Conservation (phyloP, 2,888 invertebrate species). For the Mesoligia furuncula region DNA sequence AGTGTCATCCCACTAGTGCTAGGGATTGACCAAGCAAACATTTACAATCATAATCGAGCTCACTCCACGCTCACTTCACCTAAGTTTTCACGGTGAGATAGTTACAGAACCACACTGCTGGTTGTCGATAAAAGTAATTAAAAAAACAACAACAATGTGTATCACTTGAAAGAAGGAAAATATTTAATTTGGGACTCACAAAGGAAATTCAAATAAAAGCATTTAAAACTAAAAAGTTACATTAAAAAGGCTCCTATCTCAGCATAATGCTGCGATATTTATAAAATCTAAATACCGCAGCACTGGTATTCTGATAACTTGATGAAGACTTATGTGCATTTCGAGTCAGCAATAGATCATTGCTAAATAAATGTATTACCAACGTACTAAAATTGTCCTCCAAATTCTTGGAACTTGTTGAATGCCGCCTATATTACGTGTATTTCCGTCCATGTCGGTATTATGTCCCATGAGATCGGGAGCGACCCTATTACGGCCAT, state of each 20-base stretch:
- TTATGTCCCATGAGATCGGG: constrained; percentile 12
- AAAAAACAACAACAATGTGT: not conserved
- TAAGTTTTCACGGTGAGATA: no score
- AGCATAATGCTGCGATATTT: not conserved
- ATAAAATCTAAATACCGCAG: not conserved
- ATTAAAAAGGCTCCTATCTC: not conserved
- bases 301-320: not conserved
- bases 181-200: not conserved
- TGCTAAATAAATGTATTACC: not conserved
- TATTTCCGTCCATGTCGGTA: constrained; percentile 12
- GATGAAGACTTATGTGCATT: not conserved
- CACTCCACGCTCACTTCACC: no score
- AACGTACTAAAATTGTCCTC: not conserved
- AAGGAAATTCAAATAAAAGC: not conserved
- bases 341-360: not conserved
- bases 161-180: not conserved
- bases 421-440: constrained; percentile 26
- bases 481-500: constrained; percentile 31
- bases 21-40: no score
- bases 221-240: not conserved
- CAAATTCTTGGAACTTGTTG: constrained; percentile 47
- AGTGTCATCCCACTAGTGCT: no score
- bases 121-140: not conserved
- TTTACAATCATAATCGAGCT: no score
- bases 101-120: no score